A percentile compares a stretch with the other conserved stretches of the same genome.
phyloP scores from a whole-genome alignment of 2,888 invertebrate species.

The Lycia hirtaria region DNA sequence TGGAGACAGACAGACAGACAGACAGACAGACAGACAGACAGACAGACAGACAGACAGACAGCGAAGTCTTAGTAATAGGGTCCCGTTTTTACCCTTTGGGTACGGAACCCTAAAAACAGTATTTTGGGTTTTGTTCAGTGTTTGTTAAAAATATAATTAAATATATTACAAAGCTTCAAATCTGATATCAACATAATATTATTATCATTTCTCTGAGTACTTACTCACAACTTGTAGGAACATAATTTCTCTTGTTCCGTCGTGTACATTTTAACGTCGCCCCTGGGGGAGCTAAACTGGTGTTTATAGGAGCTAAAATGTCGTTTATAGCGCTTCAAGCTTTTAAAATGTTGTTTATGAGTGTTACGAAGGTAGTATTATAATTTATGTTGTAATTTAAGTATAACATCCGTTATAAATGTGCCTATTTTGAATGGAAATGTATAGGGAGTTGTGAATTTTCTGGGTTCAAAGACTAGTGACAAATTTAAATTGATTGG shows the following conservation, averaged over 20 bases:
- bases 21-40: too few species aligned
- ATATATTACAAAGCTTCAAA: neutral
- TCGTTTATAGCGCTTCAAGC: constrained; percentile 14
- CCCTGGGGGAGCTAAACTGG: constrained; percentile 12
- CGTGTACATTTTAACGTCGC: neutral
- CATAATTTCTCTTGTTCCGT: constrained; percentile 2
- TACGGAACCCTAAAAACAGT: too few species aligned
- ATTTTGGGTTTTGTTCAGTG: too few species aligned
- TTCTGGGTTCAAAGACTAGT: too few species aligned
- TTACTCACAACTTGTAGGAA: too few species aligned
- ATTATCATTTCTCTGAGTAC: neutral
- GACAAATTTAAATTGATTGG: too few species aligned
- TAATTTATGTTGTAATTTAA: constrained; percentile 6
- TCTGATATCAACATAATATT: neutral
- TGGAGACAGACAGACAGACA: too few species aligned
- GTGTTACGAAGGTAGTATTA: constrained; percentile 2
- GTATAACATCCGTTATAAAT: neutral
- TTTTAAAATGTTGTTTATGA: constrained; percentile 11
- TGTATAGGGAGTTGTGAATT: neutral
- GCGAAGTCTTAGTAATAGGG: too few species aligned
- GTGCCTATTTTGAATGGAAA: neutral
- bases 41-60: too few species aligned
- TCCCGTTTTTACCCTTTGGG: too few species aligned
- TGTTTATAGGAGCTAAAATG: constrained; percentile 22
- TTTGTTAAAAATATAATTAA: too few species aligned